Base-by-base conservation (phyloP, 2,888 invertebrate species). In the Cerastoderma edule region DNA sequence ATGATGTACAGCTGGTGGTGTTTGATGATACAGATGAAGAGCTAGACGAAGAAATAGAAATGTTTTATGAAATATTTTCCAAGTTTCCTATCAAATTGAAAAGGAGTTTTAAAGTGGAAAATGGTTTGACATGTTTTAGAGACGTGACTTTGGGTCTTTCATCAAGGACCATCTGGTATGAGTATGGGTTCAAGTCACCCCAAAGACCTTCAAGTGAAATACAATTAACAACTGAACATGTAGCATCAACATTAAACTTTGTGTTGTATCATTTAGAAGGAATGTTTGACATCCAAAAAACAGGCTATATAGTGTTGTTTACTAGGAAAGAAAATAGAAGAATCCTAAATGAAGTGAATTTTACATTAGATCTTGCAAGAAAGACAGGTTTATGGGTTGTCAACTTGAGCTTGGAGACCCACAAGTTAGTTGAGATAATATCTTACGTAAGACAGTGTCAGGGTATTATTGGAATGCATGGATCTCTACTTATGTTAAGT, bases 131-230 rank as follows among this genome's bases (percentile, higher is more conserved):
- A 39, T 94, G 94, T 82, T 94, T 94, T 84, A 68, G 85, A 44
- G 88, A 92, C 69, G 85, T 88, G 2, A 83, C 87, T 71, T 86
- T 93, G 8, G 94, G 94, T n/a, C 72, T 94, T 13, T 86, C 89
- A 16, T 89, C 89, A 74, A 76, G 87, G 30, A 93, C 93, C 27
- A 80, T 89, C 2, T 94, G 94, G 93, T 94, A 93, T 86, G 93
- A 94, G 63, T 94, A 94, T 90, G 94, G 94, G 2, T 94, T 94
- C 86, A 83, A 83, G 32, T 74, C 84, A 65, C 93, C 92, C 1
- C 94, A 94, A 83, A 93, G 93, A 30, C 92, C 93, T 2, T 33
- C 92, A 44, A 69, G 75, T 13, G 70, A 75, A 56, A 46, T 48
- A 8, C 33, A 79, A 72, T 82, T 90, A 4, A 85, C 86, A 4